Conservation (phyloP, 2,113 vertebrate species). For the Podarcis cretensis region DNA sequence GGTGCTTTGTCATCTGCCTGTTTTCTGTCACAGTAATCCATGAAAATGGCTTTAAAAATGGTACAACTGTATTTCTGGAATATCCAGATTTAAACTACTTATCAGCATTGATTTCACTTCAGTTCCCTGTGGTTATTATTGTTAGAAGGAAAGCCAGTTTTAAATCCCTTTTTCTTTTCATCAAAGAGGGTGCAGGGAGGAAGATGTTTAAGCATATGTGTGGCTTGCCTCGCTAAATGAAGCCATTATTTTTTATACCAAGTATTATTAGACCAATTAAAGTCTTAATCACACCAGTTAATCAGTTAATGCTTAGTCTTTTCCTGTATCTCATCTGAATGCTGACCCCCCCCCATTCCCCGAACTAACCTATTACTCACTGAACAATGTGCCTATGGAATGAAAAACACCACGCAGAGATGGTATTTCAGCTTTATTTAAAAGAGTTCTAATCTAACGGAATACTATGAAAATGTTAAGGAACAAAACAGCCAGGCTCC, state of each 20-base stretch:
- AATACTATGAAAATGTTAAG: neutral
- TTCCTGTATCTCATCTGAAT: neutral
- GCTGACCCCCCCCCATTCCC: neutral
- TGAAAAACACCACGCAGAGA: neutral
- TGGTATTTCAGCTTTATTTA: neutral
- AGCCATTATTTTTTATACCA: neutral
- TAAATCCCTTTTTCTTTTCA: neutral
- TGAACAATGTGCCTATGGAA: neutral
- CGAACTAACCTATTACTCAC: neutral
- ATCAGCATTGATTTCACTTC: neutral
- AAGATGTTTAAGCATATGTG: neutral
- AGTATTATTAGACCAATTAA: slow-evolving; percentile 1
- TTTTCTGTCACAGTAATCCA: too few relatives aligned
- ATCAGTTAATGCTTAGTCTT: neutral
- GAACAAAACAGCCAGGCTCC: neutral
- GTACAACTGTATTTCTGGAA: too few relatives aligned
- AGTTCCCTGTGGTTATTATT: neutral
- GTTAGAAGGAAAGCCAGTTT: neutral
- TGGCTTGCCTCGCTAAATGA: neutral
- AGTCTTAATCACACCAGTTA: neutral
- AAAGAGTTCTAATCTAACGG: neutral
- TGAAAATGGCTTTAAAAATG: too few relatives aligned
- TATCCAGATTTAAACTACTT: too few relatives aligned
- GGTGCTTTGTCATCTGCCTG: too few relatives aligned
- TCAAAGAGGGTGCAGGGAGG: neutral